A percentile compares a stretch with the other conserved stretches of the same genome.
Evolutionary conservation across 2,888 invertebrate genomes (phyloP).

Genomic region (Campoplex capitator): DNA sequence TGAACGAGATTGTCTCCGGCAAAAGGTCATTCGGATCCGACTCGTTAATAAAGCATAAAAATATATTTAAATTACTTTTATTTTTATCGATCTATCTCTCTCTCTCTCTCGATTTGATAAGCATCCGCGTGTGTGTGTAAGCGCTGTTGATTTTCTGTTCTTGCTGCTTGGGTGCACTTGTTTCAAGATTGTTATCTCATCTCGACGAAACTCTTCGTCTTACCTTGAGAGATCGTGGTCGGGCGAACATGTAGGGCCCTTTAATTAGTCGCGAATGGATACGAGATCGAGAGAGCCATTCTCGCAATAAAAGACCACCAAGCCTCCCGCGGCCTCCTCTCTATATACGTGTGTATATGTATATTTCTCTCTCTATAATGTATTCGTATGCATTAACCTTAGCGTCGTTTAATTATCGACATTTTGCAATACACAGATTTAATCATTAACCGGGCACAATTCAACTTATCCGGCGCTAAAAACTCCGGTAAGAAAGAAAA

Average conservation of each 20-base stretch:
- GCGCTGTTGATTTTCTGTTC: slow-evolving; percentile 39
- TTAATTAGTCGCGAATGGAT: slow-evolving; percentile 67
- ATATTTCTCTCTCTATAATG: neutral
- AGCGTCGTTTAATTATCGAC: slow-evolving; percentile 66
- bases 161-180: slow-evolving; percentile 52
- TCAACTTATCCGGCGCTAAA: slow-evolving; percentile 34
- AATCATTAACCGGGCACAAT: slow-evolving; percentile 55
- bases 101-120: slow-evolving; percentile 49
- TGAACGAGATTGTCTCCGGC: neutral
- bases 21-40: neutral
- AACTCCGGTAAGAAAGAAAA: slow-evolving; percentile 9
- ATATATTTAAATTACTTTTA: neutral
- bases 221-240: slow-evolving; percentile 64
- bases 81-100: slow-evolving; percentile 18
- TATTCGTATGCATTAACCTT: slow-evolving; percentile 10
- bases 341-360: slow-evolving; percentile 7
- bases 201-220: slow-evolving; percentile 51
- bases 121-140: neutral
- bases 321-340: slow-evolving; percentile 30
- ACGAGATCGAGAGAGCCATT: slow-evolving; percentile 59
- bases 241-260: slow-evolving; percentile 65
- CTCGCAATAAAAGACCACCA: slow-evolving; percentile 58
- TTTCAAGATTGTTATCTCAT: slow-evolving; percentile 61
- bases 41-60: neutral
- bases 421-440: slow-evolving; percentile 67